Conservation (phyloP, 64 coral and sea anemone species). For the Pachyseris speciosa region DNA sequence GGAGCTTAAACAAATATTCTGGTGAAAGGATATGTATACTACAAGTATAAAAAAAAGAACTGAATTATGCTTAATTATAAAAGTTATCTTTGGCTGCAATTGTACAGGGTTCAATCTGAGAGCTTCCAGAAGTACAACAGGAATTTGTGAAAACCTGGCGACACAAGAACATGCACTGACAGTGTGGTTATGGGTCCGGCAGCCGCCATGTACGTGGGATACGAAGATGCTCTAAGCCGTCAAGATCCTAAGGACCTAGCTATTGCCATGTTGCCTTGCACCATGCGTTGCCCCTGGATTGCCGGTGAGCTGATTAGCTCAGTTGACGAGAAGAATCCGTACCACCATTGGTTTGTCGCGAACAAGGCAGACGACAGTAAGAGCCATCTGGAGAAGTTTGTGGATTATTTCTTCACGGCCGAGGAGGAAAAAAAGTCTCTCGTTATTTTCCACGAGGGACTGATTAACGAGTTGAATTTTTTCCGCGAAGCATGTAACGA, state of each 20-base stretch:
- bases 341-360: constrained; percentile 49
- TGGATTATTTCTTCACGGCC: constrained; percentile 28
- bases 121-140: constrained; percentile 53
- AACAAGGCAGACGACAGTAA: constrained; percentile 32
- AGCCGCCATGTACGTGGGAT: constrained; percentile 58
- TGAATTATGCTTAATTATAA: too few relatives aligned
- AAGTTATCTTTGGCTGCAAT: too few relatives aligned
- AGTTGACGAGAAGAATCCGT: constrained; percentile 35
- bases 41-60: too few relatives aligned
- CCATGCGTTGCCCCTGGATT: constrained; percentile 67
- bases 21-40: too few relatives aligned
- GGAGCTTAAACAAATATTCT: too few relatives aligned
- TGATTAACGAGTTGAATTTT: constrained; percentile 71
- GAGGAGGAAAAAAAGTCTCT: constrained; percentile 19
- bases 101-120: constrained; percentile 56
- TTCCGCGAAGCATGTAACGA: constrained; percentile 63
- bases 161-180: constrained; percentile 29
- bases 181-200: constrained; percentile 56
- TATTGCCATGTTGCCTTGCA: constrained; percentile 63
- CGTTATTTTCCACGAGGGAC: constrained; percentile 52
- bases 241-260: constrained; percentile 24
- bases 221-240: neutral
- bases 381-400: constrained; percentile 50
- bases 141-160: constrained; percentile 57
- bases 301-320: constrained; percentile 20